These are phyloP conservation scores for Enteromius fasciolatus DNA, from an alignment of 2,797 vertebrate genomes.

Conservation along the genomic window DNA sequence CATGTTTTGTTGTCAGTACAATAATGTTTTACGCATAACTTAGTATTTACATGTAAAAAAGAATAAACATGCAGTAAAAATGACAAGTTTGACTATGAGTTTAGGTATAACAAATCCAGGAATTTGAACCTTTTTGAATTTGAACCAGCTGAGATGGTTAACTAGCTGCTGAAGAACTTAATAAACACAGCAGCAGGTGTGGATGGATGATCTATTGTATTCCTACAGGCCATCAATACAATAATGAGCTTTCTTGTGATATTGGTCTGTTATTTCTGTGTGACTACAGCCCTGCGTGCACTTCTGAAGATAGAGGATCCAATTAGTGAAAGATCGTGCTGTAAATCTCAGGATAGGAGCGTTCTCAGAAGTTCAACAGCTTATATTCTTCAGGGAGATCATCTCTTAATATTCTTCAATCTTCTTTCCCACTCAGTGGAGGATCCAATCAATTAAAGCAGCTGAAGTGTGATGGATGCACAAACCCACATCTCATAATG, in stretches of 20 bases:
- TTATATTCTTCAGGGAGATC: conserved; percentile 4
- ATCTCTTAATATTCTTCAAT: background rate
- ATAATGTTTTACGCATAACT: background rate
- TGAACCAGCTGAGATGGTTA: background rate
- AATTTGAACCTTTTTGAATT: background rate
- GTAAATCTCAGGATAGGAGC: conserved; percentile 10
- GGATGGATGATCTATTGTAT: conserved; percentile 16
- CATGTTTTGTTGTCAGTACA: background rate
- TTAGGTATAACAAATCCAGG: background rate
- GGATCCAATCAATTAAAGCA: conserved; percentile 34
- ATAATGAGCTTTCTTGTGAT: conserved; percentile 25
- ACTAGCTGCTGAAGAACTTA: background rate
- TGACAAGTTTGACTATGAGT: background rate
- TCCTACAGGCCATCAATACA: conserved; percentile 24
- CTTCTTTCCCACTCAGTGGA: conserved; percentile 7
- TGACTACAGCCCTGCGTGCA: background rate
- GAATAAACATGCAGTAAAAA: background rate
- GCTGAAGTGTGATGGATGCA: conserved; percentile 5
- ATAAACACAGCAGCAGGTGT: background rate
- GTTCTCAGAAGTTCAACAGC: conserved; percentile 3
- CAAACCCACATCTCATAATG: background rate
- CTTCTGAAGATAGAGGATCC: conserved; percentile 18
- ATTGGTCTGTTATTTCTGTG: background rate
- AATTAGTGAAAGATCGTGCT: background rate
- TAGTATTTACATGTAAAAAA: background rate